Percentiles rank a stretch among this genome's conserved stretches.
These are phyloP conservation scores for Epinotia nisella DNA, from an alignment of 2,888 invertebrate species.

Conservation along the genomic window DNA sequence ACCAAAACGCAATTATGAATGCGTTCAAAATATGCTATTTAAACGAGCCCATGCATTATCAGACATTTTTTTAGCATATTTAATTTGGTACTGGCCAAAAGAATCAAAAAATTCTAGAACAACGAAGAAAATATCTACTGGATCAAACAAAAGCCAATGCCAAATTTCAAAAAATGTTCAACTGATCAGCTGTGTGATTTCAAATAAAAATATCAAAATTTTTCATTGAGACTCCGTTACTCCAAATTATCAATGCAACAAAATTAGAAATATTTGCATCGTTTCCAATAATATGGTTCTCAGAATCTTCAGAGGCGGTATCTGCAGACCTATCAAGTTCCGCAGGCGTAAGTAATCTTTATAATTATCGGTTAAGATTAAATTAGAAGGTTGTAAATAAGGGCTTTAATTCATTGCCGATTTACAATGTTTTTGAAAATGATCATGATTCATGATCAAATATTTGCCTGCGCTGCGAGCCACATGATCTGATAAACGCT, in stretches of 20 bases:
- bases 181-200: neutral
- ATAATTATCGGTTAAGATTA: neutral
- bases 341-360: constrained; percentile 56
- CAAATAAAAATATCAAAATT: constrained; percentile 37
- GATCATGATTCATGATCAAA: no score
- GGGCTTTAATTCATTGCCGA: no score
- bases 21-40: constrained; percentile 20
- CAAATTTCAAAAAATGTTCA: constrained; percentile 5
- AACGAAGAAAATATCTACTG: neutral
- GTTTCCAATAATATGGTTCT: constrained; percentile 51
- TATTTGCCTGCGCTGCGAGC: no score
- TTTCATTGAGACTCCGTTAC: constrained; percentile 55
- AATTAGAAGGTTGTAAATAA: no score
- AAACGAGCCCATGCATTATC: constrained; percentile 22
- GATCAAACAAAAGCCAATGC: constrained; percentile 16
- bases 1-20: constrained; percentile 34
- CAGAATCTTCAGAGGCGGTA: constrained; percentile 54
- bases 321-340: constrained; percentile 54
- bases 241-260: constrained; percentile 33
- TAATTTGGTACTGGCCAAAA: constrained; percentile 29
- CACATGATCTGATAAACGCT: no score
- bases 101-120: constrained; percentile 12
- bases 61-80: neutral
- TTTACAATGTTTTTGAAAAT: no score
- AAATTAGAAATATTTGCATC: neutral